Base-by-base conservation (phyloP, 2,888 invertebrate genomes). In the Drosophila cognata region DNA sequence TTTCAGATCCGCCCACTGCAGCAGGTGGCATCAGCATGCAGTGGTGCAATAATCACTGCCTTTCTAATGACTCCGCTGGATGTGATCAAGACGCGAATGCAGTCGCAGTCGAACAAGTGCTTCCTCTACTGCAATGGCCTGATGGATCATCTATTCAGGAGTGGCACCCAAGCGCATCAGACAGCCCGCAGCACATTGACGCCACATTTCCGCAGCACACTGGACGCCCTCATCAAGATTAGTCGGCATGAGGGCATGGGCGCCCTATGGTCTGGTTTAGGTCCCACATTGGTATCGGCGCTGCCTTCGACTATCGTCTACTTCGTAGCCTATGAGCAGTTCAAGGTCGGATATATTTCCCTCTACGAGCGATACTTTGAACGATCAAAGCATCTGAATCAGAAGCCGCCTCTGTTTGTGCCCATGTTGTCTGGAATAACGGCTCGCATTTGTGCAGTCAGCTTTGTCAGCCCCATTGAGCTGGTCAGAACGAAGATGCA, bases 101-200 rank as follows among this genome's bases (percentile, higher is more conserved):
- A 99, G 94, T 96, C 97, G 88, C 95, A 96, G 6, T 96, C 96
- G 18, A 96, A 97, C 85, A 97, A 97, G 93, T 99, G 99, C 93
- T 99, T 98, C 92, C 94, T 99, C 18, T 99, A 98, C 93, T 98
- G 98, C 92, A 99, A 99, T 94, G 99, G 99, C 0, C 94, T 99
- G n/a, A 99, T 99, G 99, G 99, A 99, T 93, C 99, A 99, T 92
- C 93, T 99, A 36, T 99, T 99, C 92, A 96, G 96, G n/a, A 98
- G 98, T 93, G 94, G 95, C 21, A 91, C 94, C 4, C 90, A 91
- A 11, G 29, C 89, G 84, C 13, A 67, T 1, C 25, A 57, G 5
- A 11, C 38, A 28, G n/a, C 68, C 29, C 43, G 58, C 0, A 58
- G n/a, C 71, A 50, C 67, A 61, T 2, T 31, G 0, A 58, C 64